These are phyloP conservation scores for Lates calcarifer DNA, from an alignment of 2,113 vertebrate genomes.

Conservation along the genomic window DNA sequence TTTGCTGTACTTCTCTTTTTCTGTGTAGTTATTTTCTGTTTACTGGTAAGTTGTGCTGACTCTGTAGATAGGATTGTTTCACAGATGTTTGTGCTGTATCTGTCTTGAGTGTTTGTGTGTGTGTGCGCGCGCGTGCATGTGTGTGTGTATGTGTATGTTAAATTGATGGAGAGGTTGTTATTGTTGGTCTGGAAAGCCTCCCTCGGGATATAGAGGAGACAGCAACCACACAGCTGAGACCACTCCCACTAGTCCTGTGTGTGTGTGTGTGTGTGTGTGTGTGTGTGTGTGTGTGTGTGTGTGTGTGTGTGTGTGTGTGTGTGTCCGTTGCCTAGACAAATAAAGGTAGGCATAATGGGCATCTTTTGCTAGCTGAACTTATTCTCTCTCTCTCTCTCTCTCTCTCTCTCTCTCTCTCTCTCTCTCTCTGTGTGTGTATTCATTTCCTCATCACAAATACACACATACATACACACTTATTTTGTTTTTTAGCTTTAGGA, in stretches of 20 bases:
- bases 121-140: slow-evolving; percentile 10
- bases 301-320: slow-evolving; percentile 46
- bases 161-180: slow-evolving; percentile 73
- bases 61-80: slow-evolving; percentile 37
- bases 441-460: slow-evolving; percentile 1
- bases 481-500: slow-evolving; percentile 23
- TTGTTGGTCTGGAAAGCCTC: slow-evolving; percentile 70
- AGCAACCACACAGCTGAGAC: slow-evolving; percentile 75
- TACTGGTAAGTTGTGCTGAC: slow-evolving; percentile 40
- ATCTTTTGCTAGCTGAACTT: slow-evolving; percentile 48
- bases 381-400: neutral
- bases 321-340: slow-evolving; percentile 43
- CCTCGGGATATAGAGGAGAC: slow-evolving; percentile 64
- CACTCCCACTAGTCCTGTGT: slow-evolving; percentile 56
- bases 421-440: neutral
- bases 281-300: slow-evolving; percentile 41
- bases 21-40: slow-evolving; percentile 9
- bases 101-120: slow-evolving; percentile 16
- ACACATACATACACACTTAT: neutral
- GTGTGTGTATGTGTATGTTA: slow-evolving; percentile 24
- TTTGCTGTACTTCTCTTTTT: neutral
- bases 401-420: neutral
- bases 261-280: slow-evolving; percentile 40
- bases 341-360: slow-evolving; percentile 58
- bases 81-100: slow-evolving; percentile 31